phyloP scores from a whole-genome alignment of 2,888 invertebrate species.

The Polylopha cassiicola region DNA sequence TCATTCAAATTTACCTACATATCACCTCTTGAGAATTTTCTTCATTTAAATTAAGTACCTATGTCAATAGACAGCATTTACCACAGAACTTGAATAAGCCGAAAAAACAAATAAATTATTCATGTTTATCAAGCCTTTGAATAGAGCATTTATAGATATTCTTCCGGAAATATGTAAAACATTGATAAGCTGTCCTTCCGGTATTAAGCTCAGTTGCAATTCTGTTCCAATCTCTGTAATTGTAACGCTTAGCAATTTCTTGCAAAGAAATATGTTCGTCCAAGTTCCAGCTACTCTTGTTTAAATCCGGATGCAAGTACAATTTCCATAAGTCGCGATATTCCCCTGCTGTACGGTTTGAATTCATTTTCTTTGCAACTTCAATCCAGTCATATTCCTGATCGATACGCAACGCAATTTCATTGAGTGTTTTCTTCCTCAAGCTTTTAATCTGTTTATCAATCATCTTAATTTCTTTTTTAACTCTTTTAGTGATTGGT shows the following conservation, averaged over 20 bases:
- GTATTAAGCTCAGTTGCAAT: conserved; percentile 2
- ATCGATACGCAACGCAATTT: neutral
- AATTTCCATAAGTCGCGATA: conserved; percentile 1
- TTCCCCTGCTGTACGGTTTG: conserved; percentile 1
- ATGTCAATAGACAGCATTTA: too few species aligned
- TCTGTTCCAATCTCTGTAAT: conserved; percentile 2
- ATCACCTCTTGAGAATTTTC: too few species aligned
- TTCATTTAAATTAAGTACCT: too few species aligned
- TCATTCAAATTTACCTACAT: too few species aligned
- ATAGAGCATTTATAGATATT: neutral
- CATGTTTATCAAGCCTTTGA: too few species aligned
- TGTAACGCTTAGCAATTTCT: neutral
- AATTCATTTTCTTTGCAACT: conserved; percentile 1
- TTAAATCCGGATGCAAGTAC: conserved; percentile 1
- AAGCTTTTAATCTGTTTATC: neutral
- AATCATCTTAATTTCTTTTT: neutral
- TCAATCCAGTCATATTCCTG: conserved; percentile 4
- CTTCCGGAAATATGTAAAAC: neutral
- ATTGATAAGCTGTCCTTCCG: conserved; percentile 1
- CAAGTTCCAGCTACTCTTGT: neutral
- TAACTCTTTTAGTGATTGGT: too few species aligned
- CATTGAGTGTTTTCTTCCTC: neutral
- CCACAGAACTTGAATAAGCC: too few species aligned
- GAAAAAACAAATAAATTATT: too few species aligned
- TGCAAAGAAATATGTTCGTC: neutral